phyloP scores from a whole-genome alignment of 2,888 invertebrate species.

The Desoria tigrina region DNA sequence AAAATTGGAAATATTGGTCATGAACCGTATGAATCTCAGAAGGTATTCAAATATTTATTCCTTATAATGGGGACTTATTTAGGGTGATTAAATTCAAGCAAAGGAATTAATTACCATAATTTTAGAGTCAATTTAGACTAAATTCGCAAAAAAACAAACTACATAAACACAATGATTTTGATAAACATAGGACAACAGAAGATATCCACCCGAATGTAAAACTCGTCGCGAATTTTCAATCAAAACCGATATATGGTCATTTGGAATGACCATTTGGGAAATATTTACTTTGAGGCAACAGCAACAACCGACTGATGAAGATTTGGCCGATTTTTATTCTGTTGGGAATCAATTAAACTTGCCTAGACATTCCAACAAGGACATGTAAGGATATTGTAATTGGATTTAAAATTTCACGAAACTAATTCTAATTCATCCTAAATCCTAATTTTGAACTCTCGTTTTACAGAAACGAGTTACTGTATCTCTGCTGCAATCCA shows the following conservation, averaged over 20 bases:
- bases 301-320: conserved; percentile 15
- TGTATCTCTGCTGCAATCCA: too few relatives aligned
- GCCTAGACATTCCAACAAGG: background rate
- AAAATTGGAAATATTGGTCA: conserved; percentile 33
- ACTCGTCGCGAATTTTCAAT: conserved; percentile 21
- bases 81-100: too few relatives aligned
- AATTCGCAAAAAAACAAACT: too few relatives aligned
- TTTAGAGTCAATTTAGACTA: background rate
- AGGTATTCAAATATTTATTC: background rate
- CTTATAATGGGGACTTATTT: too few relatives aligned
- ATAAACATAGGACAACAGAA: too few relatives aligned
- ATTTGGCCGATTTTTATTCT: conserved; percentile 19
- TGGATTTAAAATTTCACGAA: too few relatives aligned
- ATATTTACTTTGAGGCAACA: conserved; percentile 27
- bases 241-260: conserved; percentile 27
- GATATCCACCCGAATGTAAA: conserved; percentile 6
- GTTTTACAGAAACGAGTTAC: too few relatives aligned
- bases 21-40: conserved; percentile 7
- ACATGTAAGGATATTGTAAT: background rate
- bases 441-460: too few relatives aligned
- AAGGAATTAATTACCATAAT: background rate
- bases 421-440: too few relatives aligned
- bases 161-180: too few relatives aligned
- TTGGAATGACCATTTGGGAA: conserved; percentile 27
- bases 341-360: background rate